Evolutionary conservation across 2,888 invertebrate species (phyloP).

Genomic region (Eupithecia insigniata): DNA sequence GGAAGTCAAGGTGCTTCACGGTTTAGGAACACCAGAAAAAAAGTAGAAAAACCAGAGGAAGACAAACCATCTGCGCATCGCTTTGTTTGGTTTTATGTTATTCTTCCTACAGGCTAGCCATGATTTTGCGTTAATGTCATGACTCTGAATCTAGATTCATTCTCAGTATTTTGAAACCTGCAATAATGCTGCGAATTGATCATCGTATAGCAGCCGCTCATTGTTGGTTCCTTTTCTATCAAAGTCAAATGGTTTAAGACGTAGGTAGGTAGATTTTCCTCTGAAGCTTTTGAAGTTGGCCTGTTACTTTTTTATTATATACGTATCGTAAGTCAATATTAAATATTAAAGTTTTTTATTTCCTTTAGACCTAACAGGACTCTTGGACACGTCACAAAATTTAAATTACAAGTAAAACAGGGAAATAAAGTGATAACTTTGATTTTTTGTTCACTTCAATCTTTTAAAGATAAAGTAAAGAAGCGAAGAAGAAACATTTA

Average conservation of each 20-base stretch:
- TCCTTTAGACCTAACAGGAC: too few species aligned
- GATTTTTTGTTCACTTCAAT: too few species aligned
- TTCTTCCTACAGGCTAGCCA: background rate
- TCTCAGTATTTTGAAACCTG: background rate
- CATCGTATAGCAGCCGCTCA: background rate
- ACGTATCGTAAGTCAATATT: too few species aligned
- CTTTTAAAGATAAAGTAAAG: too few species aligned
- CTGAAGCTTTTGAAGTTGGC: background rate
- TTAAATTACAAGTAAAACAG: too few species aligned
- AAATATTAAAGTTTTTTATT: too few species aligned
- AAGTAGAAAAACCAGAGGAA: background rate
- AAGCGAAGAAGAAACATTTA: too few species aligned
- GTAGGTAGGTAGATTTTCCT: background rate
- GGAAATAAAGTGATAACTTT: too few species aligned
- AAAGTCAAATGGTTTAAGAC: too few species aligned
- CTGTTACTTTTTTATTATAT: background rate
- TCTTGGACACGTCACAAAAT: too few species aligned
- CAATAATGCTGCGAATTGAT: background rate
- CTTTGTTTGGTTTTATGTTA: background rate
- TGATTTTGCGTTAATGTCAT: background rate
- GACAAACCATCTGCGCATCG: background rate
- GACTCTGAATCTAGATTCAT: background rate
- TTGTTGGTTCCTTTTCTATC: background rate
- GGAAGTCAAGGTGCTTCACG: slow-evolving; percentile 15
- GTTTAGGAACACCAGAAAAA: background rate